Base-by-base conservation (phyloP, 2,113 vertebrate species). In the Edolisoma coerulescens region DNA sequence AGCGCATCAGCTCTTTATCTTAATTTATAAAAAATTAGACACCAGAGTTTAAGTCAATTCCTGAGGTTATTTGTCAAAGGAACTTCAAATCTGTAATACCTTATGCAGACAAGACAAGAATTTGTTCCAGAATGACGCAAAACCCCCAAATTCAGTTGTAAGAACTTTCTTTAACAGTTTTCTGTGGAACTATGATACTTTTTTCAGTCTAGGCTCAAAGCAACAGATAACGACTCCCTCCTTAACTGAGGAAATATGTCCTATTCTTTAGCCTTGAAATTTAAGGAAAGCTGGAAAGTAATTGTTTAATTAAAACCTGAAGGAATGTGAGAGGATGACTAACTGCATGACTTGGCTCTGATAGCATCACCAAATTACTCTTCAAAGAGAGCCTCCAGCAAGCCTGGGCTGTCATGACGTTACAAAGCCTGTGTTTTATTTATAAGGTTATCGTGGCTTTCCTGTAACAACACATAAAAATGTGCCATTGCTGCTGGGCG, bases 221-320 rank as follows among this genome's bases (percentile, higher is more conserved):
- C 42, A 91, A 69, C 42, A 83, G 81, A 44, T 69, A 83, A 92
- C 0, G 0, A 70, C 44, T 92, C 14, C 41, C 32, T 90, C 13
- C n/a, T 41, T 71, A 69, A 70, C 3, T 35, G 32, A 89, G 56
- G 68, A 93, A 94, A 23, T 67, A 78, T 13, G 6, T 24, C 54
- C 64, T 82, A 39, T 95, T 78, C 75, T 52, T 88, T 56, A 92
- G 45, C 68, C 68, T 89, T 57, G 86, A 93, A 92, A 87, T 65
- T 30, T 53, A 67, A 78, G 86, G 83, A 88, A 93, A 93, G 68
- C 75, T 91, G 67, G 74, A 69, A 96, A 94, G 67, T 63, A 90
- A 93, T 88, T 22, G 28, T 70, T 96, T 90, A 59, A 92, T 92
- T 96, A 94, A 86, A 92, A 81, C 56, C 56, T 3, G 4, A 64